A percentile compares a stretch with the other conserved stretches of the same genome.
These are phyloP conservation scores for Hydriomena furcata DNA, from an alignment of 2,888 invertebrate species.

Conservation along the genomic window DNA sequence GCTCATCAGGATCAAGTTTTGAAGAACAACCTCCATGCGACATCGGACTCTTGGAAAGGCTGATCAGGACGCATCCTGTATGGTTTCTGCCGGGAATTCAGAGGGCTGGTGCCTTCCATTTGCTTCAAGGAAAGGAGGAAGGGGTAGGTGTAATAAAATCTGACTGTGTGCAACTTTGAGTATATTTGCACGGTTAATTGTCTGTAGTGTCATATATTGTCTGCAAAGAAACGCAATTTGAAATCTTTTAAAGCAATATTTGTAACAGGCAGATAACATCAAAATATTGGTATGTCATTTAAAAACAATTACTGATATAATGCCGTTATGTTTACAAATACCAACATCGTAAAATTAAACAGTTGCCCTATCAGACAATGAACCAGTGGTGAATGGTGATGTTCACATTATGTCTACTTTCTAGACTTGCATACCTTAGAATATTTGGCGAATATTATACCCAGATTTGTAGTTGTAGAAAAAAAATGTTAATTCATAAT, in stretches of 20 bases:
- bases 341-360: background rate
- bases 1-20: slow-evolving; percentile 80
- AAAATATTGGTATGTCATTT: background rate
- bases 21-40: slow-evolving; percentile 91
- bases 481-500: no score
- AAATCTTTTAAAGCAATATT: no score
- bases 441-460: no score
- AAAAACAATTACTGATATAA: slow-evolving; percentile 2
- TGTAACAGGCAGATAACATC: no score
- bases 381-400: background rate
- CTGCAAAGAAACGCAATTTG: no score
- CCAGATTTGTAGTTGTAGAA: no score
- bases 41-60: slow-evolving; percentile 92
- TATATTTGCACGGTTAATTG: no score
- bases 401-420: no score
- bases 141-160: no score
- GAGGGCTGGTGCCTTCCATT: slow-evolving; percentile 95
- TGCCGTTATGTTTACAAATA: slow-evolving; percentile 9
- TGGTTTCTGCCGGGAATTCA: slow-evolving; percentile 98
- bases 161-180: no score
- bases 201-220: no score
- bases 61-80: slow-evolving; percentile 95
- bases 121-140: slow-evolving; percentile 96
- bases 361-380: background rate
- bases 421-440: no score